These are phyloP conservation scores for Oryzias woworae DNA, from an alignment of 2,113 vertebrate genomes.

Conservation along the genomic window DNA sequence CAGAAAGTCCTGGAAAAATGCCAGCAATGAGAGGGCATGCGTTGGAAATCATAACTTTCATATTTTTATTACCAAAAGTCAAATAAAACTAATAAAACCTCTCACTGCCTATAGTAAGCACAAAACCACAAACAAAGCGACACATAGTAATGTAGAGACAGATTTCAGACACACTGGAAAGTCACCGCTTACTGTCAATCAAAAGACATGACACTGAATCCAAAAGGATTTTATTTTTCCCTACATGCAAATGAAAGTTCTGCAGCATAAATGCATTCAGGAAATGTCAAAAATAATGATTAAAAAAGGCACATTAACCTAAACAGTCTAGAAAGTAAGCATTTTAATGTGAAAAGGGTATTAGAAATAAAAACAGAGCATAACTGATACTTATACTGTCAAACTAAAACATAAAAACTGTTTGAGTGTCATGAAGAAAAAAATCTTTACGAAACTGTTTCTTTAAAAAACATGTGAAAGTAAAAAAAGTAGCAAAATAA, in stretches of 20 bases:
- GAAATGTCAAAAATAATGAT: too few species aligned
- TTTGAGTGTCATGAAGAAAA: too few species aligned
- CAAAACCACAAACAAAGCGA: neutral
- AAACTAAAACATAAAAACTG: too few species aligned
- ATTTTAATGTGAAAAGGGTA: too few species aligned
- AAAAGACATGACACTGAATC: too few species aligned
- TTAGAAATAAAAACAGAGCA: too few species aligned
- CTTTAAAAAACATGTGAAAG: slow-evolving; percentile 6
- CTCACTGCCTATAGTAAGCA: neutral
- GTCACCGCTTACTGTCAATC: too few species aligned
- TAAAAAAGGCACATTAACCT: too few species aligned
- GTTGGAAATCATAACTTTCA: slow-evolving; percentile 19
- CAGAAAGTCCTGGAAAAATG: slow-evolving; percentile 14
- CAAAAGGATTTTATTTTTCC: neutral
- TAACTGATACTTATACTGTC: too few species aligned
- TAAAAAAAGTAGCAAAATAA: slow-evolving; percentile 28
- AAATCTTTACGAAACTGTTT: too few species aligned
- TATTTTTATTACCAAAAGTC: slow-evolving; percentile 39
- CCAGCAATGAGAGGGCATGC: slow-evolving; percentile 28
- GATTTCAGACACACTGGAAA: neutral
- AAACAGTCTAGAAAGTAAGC: too few species aligned
- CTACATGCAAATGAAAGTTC: neutral
- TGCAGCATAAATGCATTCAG: too few species aligned
- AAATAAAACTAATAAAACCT: slow-evolving; percentile 15
- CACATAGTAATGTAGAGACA: neutral